These are phyloP conservation scores for Trypoxylon attenuatum DNA, from an alignment of 2,888 invertebrate species.

Conservation along the genomic window DNA sequence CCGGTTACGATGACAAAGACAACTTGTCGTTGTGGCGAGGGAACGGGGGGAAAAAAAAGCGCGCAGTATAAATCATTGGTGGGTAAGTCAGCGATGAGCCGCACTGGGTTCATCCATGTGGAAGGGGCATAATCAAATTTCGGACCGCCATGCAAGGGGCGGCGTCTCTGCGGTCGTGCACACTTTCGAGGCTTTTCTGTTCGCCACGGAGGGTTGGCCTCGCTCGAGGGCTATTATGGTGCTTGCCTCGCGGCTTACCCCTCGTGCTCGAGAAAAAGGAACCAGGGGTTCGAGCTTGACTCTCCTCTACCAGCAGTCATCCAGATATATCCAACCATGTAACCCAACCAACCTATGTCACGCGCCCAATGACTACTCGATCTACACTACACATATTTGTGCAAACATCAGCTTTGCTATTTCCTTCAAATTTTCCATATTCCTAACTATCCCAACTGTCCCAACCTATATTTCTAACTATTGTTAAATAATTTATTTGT, in stretches of 20 bases:
- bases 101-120: constrained; percentile 65
- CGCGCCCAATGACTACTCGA: constrained; percentile 11
- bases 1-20: constrained; percentile 37
- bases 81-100: constrained; percentile 23
- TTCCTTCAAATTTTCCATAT: too few species aligned
- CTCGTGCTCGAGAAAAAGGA: constrained; percentile 16
- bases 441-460: too few species aligned
- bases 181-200: constrained; percentile 53
- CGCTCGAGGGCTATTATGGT: constrained; percentile 69
- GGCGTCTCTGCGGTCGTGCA: constrained; percentile 69
- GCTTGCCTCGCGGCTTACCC: constrained; percentile 59
- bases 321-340: not conserved
- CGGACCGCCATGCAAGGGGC: constrained; percentile 72
- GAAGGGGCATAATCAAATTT: constrained; percentile 73
- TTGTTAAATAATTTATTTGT: too few species aligned
- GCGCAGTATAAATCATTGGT: constrained; percentile 50
- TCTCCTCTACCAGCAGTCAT: not conserved
- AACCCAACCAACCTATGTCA: constrained; percentile 14
- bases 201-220: constrained; percentile 49
- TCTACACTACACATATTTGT: too few species aligned
- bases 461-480: too few species aligned
- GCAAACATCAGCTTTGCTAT: too few species aligned
- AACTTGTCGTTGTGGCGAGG: constrained; percentile 50
- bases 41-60: not conserved
- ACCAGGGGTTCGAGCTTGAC: constrained; percentile 1